These are phyloP conservation scores for Leucozona laternaria DNA, from an alignment of 2,888 invertebrate species.

Conservation along the genomic window DNA sequence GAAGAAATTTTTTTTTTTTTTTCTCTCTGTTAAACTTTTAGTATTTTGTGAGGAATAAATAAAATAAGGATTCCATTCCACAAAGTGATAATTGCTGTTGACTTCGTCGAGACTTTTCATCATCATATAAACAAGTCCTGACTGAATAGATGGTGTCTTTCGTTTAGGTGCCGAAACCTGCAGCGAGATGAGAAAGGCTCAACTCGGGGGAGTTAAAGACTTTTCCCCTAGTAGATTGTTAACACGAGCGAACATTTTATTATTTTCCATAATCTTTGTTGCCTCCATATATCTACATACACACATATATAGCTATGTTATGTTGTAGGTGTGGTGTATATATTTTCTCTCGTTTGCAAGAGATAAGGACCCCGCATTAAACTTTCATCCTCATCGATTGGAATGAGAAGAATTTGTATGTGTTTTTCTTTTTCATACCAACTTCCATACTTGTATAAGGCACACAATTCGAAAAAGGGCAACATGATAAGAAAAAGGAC, in stretches of 20 bases:
- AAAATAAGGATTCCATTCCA: conserved; percentile 52
- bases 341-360: neutral
- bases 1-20: conserved; percentile 6
- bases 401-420: conserved; percentile 28
- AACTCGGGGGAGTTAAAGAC: conserved; percentile 5
- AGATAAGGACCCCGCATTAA: conserved; percentile 48
- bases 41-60: conserved; percentile 19
- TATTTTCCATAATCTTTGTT: conserved; percentile 62
- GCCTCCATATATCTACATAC: neutral
- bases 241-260: conserved; percentile 72
- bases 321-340: no score
- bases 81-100: conserved; percentile 70
- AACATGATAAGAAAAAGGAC: neutral
- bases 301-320: neutral
- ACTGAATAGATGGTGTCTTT: conserved; percentile 1
- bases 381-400: conserved; percentile 45
- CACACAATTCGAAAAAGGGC: neutral
- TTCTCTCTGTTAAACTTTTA: neutral
- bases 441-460: neutral
- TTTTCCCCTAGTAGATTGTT: conserved; percentile 45
- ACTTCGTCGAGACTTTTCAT: conserved; percentile 67
- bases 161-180: neutral
- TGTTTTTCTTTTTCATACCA: conserved; percentile 13
- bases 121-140: conserved; percentile 42
- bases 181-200: neutral